Base-by-base conservation (phyloP, 1,140 invertebrate genomes). In the Philotrypesis tridentata region DNA sequence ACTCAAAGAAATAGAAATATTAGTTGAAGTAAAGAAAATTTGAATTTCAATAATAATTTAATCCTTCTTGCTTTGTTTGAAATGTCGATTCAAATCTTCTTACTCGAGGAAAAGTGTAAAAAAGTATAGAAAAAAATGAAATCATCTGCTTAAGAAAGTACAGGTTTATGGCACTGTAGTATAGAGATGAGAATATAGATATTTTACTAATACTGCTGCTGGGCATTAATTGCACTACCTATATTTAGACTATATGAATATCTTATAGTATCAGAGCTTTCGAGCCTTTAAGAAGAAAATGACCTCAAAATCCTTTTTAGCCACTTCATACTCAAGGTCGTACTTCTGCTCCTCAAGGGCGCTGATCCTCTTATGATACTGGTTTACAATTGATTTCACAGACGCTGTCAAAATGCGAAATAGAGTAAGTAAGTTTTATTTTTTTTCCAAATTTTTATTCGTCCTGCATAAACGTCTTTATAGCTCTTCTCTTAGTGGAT, bases 261-360 rank as follows among this genome's bases (percentile, higher is more conserved):
- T 65, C 70, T 40, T 86, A 80, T 86, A 61, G n/a, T 79, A 85
- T 76, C 80, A 81, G 84, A 70, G 70, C 43, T 83, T 43, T 12
- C 48, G 31, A 61, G 55, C 48, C 78, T 33, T 37, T 65, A 31
- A 65, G 37, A 65, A 71, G n/a, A 84, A 82, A 80, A 85, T 83
- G 89, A 96, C 96, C 96, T 96, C 97, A 90, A 95, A 94, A 92
- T 97, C 97, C 95, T 97, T 98, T 92, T 95, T 95, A 92, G 96
- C 94, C 92, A 99, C 97, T 93, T 97, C 96, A 92, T 95, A 95
- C 93, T 99, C 98, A 93, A 98, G 94, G 94, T 99, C 98, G 94
- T 98, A 99, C 94, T 99, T 98, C 93, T 96, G 94, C 92, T 96
- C 96, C 93, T 99, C 98, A 91, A 99, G 95, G 87, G 93, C 93